Evolutionary conservation across 2,797 vertebrate genomes (phyloP), one percentile per base, ranked within the genome.

Genomic region (Artibeus lituratus): DNA sequence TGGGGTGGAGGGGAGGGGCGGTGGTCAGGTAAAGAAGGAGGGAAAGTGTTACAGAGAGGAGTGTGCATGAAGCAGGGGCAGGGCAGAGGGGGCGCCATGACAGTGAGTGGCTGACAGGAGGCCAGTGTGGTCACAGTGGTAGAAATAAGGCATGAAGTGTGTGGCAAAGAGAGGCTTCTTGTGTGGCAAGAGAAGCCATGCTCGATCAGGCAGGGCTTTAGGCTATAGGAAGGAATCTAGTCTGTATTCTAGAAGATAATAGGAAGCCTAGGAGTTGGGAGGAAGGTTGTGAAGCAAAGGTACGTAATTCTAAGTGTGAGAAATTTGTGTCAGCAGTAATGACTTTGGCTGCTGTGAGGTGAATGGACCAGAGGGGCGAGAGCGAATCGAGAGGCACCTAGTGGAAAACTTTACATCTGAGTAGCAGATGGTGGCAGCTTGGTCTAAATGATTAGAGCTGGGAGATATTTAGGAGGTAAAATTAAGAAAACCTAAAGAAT

Each of bases 131-230:
- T 84, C n/a, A 5, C 42, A 10, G 9, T 2, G 44, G 11, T 5
- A 10, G 77, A n/a, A 55, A 37, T 3, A 2, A 15, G 26, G 18
- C 7, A 9, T 2, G 24, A 67, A 3, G 32, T 1, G 19, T 2
- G 16, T 1, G 6, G 9, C 19, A 0, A 26, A n/a, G 39, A 3
- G 15, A 49, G 39, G 3, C 12, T 7, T n/a, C n/a, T n/a, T n/a
- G n/a, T n/a, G n/a, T n/a, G n/a, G n/a, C n/a, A n/a, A n/a, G n/a
- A n/a, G n/a, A n/a, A n/a, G 22, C 3, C 5, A 21, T 18, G 21
- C 8, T 59, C 6, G 6, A 29, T 18, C 16, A 21, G 37, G 29
- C 42, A 11, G 39, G 21, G n/a, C 22, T 73, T 14, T 5, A 37
- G 39, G 57, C 80, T 26, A 0, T 3, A 10, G 15, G 3, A 11